Conservation (phyloP, 2,888 invertebrate genomes). For the Rotaria magnacalcarata region DNA sequence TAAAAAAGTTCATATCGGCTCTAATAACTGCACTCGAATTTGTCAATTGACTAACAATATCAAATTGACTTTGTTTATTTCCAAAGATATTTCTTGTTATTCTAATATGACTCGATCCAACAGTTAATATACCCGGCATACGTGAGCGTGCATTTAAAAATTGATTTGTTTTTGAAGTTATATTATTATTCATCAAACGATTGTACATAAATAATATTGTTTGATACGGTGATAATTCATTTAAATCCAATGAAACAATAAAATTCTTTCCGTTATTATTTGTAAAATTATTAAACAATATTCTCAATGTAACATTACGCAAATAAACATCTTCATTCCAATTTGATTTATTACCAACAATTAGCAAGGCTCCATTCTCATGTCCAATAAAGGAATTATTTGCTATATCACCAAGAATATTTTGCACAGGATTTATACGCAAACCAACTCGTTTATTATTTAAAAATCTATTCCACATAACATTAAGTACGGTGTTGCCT, state of each 20-base stretch:
- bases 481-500: slow-evolving; percentile 53
- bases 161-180: slow-evolving; percentile 59
- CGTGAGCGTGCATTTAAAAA: slow-evolving; percentile 19
- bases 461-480: slow-evolving; percentile 54
- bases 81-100: slow-evolving; percentile 21
- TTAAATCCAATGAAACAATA: slow-evolving; percentile 78
- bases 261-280: slow-evolving; percentile 77
- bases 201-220: slow-evolving; percentile 79
- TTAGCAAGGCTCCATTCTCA: slow-evolving; percentile 73
- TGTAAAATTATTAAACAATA: slow-evolving; percentile 72
- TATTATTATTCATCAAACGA: slow-evolving; percentile 76
- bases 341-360: slow-evolving; percentile 66
- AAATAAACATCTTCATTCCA: slow-evolving; percentile 54
- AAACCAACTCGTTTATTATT: slow-evolving; percentile 55
- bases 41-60: slow-evolving; percentile 23
- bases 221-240: slow-evolving; percentile 78
- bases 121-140: neutral
- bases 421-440: slow-evolving; percentile 54
- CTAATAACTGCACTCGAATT: slow-evolving; percentile 8
- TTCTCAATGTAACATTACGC: slow-evolving; percentile 54
- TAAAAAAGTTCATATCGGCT: slow-evolving; percentile 34
- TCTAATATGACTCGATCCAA: slow-evolving; percentile 12
- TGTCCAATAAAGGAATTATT: slow-evolving; percentile 83
- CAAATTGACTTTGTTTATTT: slow-evolving; percentile 5
- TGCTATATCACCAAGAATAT: slow-evolving; percentile 61